phyloP scores from a whole-genome alignment of 2,888 invertebrate species.

The Limnephilus auricula region DNA sequence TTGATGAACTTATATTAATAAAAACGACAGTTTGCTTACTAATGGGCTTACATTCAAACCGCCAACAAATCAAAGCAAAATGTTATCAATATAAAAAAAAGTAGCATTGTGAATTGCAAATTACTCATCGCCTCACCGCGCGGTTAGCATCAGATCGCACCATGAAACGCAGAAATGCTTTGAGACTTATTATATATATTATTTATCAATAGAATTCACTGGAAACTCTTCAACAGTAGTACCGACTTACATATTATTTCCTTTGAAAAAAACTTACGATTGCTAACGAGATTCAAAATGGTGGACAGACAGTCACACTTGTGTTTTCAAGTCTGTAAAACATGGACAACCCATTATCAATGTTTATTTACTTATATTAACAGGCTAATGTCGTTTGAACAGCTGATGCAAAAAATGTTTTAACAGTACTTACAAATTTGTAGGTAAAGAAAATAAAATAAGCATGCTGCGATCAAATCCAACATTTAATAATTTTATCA shows the following conservation, averaged over 20 bases:
- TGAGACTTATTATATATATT: not conserved
- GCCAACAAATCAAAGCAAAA: not conserved
- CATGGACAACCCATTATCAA: not conserved
- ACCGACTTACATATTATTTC: conserved; percentile 31
- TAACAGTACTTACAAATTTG: too few relatives aligned
- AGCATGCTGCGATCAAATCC: too few relatives aligned
- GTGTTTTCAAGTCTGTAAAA: conserved; percentile 7
- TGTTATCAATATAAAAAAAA: not conserved
- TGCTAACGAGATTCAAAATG: conserved; percentile 23
- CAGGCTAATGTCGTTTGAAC: too few relatives aligned
- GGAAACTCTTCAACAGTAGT: conserved; percentile 13
- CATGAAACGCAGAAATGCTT: not conserved
- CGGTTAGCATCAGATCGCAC: not conserved
- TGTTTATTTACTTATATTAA: not conserved
- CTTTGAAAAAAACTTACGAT: conserved; percentile 25
- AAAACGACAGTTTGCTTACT: not conserved
- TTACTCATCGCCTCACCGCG: not conserved
- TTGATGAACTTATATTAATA: not conserved
- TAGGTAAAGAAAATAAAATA: too few relatives aligned
- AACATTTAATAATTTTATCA: too few relatives aligned
- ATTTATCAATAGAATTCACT: conserved; percentile 21
- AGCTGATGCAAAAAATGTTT: too few relatives aligned
- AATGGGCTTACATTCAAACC: not conserved
- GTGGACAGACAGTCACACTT: conserved; percentile 2
- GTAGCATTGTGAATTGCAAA: not conserved